phyloP scores from a whole-genome alignment of 1,140 invertebrate species.

The Nasonia giraulti region DNA sequence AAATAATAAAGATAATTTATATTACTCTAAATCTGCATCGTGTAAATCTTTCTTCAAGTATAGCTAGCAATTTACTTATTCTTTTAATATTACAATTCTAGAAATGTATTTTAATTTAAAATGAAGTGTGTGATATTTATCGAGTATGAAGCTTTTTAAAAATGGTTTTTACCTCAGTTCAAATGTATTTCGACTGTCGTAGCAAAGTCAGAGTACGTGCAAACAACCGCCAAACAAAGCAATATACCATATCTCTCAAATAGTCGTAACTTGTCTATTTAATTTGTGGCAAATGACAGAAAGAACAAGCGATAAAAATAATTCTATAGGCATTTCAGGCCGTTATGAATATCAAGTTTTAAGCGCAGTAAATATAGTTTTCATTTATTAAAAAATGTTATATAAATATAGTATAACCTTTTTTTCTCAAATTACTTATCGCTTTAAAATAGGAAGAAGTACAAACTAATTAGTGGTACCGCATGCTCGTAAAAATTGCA shows the following conservation, averaged over 20 bases:
- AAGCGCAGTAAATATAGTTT: too few species aligned
- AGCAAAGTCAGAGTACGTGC: too few species aligned
- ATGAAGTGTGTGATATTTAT: neutral
- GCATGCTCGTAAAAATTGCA: neutral
- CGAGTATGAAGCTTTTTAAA: neutral
- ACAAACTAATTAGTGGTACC: neutral
- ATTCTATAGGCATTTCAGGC: neutral
- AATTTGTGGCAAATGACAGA: too few species aligned
- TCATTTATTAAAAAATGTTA: too few species aligned
- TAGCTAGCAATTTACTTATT: neutral
- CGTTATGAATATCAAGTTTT: too few species aligned
- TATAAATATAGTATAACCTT: too few species aligned
- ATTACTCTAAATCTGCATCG: constrained; percentile 18
- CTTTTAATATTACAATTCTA: neutral
- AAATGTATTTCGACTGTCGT: too few species aligned
- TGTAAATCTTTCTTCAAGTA: constrained; percentile 32
- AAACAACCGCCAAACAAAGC: too few species aligned
- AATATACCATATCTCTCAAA: too few species aligned
- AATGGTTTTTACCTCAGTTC: too few species aligned
- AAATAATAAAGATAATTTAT: constrained; percentile 39
- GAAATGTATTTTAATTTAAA: neutral
- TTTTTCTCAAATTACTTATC: too few species aligned
- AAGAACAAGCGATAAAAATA: neutral
- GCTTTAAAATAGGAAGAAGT: neutral
- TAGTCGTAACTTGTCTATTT: too few species aligned